These are phyloP conservation scores for Microcebus griseorufus DNA, from an alignment of 2,113 vertebrate genomes.

Conservation along the genomic window DNA sequence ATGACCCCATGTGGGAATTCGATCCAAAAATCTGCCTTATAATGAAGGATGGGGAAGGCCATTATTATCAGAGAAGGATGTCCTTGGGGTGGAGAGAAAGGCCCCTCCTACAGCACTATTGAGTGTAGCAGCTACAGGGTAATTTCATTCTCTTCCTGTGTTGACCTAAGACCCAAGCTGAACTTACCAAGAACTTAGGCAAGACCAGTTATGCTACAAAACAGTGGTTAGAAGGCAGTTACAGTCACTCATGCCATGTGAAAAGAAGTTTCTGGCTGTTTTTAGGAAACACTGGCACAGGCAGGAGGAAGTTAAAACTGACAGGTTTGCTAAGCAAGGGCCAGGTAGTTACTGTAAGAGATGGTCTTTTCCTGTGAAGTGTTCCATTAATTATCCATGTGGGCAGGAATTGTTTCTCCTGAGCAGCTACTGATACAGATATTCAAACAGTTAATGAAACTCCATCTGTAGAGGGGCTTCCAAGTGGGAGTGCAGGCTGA, in stretches of 20 bases:
- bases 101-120: background rate
- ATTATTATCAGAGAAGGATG: background rate
- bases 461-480: slow-evolving; percentile 67
- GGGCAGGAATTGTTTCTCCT: slow-evolving; percentile 65
- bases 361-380: slow-evolving; percentile 41
- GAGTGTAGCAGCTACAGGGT: background rate
- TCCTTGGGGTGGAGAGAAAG: background rate
- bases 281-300: background rate
- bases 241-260: background rate
- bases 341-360: slow-evolving; percentile 21
- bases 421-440: slow-evolving; percentile 73
- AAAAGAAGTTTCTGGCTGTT: background rate
- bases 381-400: slow-evolving; percentile 68
- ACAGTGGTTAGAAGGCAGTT: background rate
- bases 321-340: slow-evolving; percentile 33
- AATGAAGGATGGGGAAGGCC: background rate
- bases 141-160: background rate
- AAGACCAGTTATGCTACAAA: background rate
- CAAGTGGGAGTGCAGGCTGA: slow-evolving; percentile 55
- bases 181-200: background rate
- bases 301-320: background rate
- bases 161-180: background rate
- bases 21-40: slow-evolving; percentile 25
- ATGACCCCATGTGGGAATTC: background rate
- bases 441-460: slow-evolving; percentile 76